Base-by-base conservation (phyloP, 2,888 invertebrate species). In the Caenorhabditis afra region DNA sequence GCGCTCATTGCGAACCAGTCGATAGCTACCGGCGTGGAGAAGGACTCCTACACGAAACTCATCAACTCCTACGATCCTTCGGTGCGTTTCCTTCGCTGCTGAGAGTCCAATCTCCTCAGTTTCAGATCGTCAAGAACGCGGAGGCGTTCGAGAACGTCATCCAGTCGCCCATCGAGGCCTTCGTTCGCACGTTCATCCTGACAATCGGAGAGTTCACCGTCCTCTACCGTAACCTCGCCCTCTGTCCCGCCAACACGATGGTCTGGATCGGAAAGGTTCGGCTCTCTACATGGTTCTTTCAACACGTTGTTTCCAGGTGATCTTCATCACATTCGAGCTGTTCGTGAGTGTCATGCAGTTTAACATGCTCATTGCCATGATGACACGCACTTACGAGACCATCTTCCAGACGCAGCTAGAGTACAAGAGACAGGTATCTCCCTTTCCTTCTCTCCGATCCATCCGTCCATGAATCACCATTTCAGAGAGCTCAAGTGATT, bases 321-420 rank as follows among this genome's bases (percentile, higher is more conserved):
- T 97, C 14, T 98, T 98, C 91, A 94, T 97, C n/a, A 93, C 97
- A 41, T 99, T 96, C 92, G 98, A 98, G 96, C 95, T 95, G 70
- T 95, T 97, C 90, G 98, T 97, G 20, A 96, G 96, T 0, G 94
- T 98, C 76, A 92, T 98, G 39, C 92, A 98, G 79, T 95, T 98
- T 57, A 97, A 98, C 93, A 96, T 98, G 96, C 92, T 98, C 91
- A 97, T 97, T 89, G 97, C 97, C 81, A 97, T 97, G 97, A 97
- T 97, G 97, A 82, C 85, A 4, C 61, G 97, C 91, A 98, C 98
- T 3, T 98, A 98, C 91, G 96, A 97, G 91, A 95, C 96, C 91
- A 97, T 98, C 86, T 96, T 96, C 0, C 96, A 97, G 91, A 96
- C 96, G 0, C 93, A 96, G 85, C 97, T 97, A 91, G 97, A 98